Base-by-base conservation (phyloP, 2,113 vertebrate species). In the Campylomormyrus tamandua region DNA sequence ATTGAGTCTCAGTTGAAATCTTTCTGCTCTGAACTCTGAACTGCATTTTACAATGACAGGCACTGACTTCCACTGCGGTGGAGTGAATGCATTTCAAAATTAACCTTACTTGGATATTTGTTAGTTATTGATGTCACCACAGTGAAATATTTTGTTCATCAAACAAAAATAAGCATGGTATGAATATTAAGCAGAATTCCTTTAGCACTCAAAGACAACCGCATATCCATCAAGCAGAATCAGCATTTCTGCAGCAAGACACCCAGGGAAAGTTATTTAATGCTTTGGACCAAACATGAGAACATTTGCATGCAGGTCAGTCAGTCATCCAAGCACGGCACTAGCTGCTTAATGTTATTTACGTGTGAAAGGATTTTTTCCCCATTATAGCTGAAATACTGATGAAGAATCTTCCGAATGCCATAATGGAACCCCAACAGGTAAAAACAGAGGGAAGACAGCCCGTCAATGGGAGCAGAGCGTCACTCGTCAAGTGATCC, bases 401-500 rank as follows among this genome's bases (percentile, higher is more conserved):
- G 90, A 91, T 7, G 83, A 90, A 45, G 89, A 90, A 53, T 89
- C 90, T 62, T 90, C 53, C 89, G n/a, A 2, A 2, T 19, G 9
- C 31, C 89, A 27, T 83, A 42, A 87, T 66, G 85, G 84, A 89
- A 92, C 90, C 87, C 53, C 91, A 87, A 91, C 83, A 83, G 89
- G 74, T 91, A 56, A 87, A 90, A 88, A 88, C 35, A 53, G 86
- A 89, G 66, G 56, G 19, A 52, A 52, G 49, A 70, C 87, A 89
- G 70, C 52, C 83, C 13, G 84, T 58, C 87, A 27, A 87, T 87
- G 87, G 90, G 93, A 94, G 90, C 92, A 87, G 88, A 35, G 91
- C 92, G 90, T 93, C 91, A 90, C 89, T 87, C 53, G 17, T 92
- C 87, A 91, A 92, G 93, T 92, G 92, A 92, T 93, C 91, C 83